These are phyloP conservation scores for Prietella phreatophila DNA, from an alignment of 2,113 vertebrate genomes.

Conservation along the genomic window DNA sequence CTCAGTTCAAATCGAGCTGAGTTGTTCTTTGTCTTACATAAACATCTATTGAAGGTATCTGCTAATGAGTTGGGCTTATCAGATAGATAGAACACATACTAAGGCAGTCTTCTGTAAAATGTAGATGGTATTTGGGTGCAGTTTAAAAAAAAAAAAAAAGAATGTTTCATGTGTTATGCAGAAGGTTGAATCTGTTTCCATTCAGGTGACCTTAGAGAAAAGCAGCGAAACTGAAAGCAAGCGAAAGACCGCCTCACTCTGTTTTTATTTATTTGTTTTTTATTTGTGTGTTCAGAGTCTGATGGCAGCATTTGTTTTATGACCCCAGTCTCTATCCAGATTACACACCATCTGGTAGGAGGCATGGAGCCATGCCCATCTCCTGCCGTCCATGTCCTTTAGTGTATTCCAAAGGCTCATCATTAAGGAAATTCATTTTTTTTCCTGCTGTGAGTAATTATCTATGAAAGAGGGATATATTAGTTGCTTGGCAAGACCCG, in stretches of 20 bases:
- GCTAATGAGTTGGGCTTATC: slow-evolving; percentile 49
- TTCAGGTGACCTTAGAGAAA: neutral
- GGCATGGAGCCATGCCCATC: slow-evolving; percentile 45
- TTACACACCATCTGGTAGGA: slow-evolving; percentile 73
- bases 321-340: slow-evolving; percentile 56
- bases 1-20: slow-evolving; percentile 32
- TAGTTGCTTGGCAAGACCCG: slow-evolving; percentile 51
- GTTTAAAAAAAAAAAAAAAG: neutral
- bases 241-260: neutral
- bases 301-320: slow-evolving; percentile 50
- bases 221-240: neutral
- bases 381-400: slow-evolving; percentile 37
- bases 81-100: slow-evolving; percentile 50
- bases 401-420: slow-evolving; percentile 57
- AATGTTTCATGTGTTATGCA: neutral
- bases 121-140: neutral
- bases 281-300: slow-evolving; percentile 55
- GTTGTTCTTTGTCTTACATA: slow-evolving; percentile 62
- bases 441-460: slow-evolving; percentile 74
- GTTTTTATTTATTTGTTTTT: neutral
- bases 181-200: neutral
- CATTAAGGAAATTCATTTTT: slow-evolving; percentile 66
- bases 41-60: slow-evolving; percentile 67
- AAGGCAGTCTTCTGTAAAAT: neutral
- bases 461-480: slow-evolving; percentile 71